Base-by-base conservation (phyloP, 2,113 vertebrate genomes). In the Pavo muticus region DNA sequence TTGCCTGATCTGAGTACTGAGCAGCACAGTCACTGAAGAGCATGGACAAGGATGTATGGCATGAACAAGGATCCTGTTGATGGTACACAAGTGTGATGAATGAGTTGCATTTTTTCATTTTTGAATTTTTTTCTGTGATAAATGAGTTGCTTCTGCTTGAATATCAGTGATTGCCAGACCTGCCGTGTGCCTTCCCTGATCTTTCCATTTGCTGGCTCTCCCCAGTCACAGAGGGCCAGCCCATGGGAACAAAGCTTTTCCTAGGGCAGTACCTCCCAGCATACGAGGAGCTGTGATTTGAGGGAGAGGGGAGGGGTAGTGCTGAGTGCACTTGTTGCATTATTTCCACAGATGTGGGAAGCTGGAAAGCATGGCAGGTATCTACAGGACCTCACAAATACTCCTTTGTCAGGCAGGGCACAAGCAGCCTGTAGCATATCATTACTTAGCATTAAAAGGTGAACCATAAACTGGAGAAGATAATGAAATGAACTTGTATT, bases 211-310 rank as follows among this genome's bases (percentile, higher is more conserved):
- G 8, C 24, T n/a, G 27, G 30, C 4, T 73, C 21, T 73, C 15
- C 5, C 8, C 5, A 9, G 10, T 57, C 54, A 40, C 35, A 9
- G 27, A 37, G 48, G 68, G 21, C 27, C 13, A 59, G 6, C n/a
- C 8, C 11, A 25, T 48, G 61, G 59, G 32, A 45, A 29, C 2
- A 52, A 30, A 65, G 52, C 29, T 88, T 10, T 65, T 79, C 30
- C 42, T 64, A 0, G 2, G 0, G 0, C 47, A 42, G 23, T 1
- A 23, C 74, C 37, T 74, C 39, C 45, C 25, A 47, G 37, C 57
- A 10, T n/a, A 8, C 1, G 21, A 23, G 23, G 30, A 84, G 2
- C 44, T 2, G 0, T 40, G 11, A 5, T 40, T 3, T 57, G 18
- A 6, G 27, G 75, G 32, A 14, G 80, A 23, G 4, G 15, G 20